A percentile compares a stretch with the other conserved stretches of the same genome.
Evolutionary conservation across 92 coral and sea anemone genomes (phyloP).

Genomic region (Ricordea florida): DNA sequence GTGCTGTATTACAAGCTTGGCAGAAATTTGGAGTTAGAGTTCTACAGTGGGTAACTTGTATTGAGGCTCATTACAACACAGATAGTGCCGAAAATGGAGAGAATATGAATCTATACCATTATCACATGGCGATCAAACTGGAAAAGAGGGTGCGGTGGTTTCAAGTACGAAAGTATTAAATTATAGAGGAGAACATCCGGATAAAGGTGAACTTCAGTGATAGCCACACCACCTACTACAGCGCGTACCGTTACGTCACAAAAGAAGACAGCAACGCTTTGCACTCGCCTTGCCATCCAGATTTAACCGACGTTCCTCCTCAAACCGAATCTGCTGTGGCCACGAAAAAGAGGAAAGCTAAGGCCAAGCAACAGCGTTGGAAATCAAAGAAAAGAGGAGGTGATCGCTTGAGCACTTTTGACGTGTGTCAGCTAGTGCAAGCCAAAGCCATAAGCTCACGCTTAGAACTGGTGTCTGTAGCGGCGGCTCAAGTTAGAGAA

Average conservation of each 20-base stretch:
- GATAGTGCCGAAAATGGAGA: too few relatives aligned
- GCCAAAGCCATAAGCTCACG: not conserved
- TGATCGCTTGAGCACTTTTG: constrained; percentile 17
- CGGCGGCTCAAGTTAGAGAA: constrained; percentile 36
- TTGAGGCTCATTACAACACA: constrained; percentile 21
- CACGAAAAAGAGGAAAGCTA: not conserved
- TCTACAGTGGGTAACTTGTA: constrained; percentile 9
- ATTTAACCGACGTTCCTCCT: too few relatives aligned
- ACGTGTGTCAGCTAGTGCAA: constrained; percentile 35
- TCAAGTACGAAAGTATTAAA: too few relatives aligned
- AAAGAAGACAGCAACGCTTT: too few relatives aligned
- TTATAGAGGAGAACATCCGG: too few relatives aligned
- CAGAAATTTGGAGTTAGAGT: not conserved
- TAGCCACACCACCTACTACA: too few relatives aligned
- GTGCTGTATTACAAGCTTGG: constrained; percentile 30
- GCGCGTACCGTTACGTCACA: too few relatives aligned
- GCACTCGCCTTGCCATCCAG: too few relatives aligned
- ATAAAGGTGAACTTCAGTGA: too few relatives aligned
- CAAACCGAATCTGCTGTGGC: not conserved
- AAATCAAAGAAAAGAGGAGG: constrained; percentile 6
- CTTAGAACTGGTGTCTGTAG: constrained; percentile 33
- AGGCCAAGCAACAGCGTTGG: not conserved
- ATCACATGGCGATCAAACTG: too few relatives aligned
- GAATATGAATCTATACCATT: too few relatives aligned
- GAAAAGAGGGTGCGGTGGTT: too few relatives aligned